Conservation (phyloP, 2,888 invertebrate species). For the Crocallis elinguaria region DNA sequence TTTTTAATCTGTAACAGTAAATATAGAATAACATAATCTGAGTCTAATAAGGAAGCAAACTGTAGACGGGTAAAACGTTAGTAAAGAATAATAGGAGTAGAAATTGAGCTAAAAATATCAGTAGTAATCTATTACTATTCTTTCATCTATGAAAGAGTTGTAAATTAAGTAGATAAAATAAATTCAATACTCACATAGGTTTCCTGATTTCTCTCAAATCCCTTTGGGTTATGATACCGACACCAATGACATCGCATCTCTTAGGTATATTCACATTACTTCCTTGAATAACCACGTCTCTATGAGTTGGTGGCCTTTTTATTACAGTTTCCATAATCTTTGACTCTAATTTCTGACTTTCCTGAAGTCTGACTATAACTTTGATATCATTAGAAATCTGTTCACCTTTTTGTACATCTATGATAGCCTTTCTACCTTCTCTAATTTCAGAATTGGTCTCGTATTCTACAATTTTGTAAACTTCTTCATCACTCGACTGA, state of each 20-base stretch:
- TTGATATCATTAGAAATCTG: constrained; percentile 44
- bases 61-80: no score
- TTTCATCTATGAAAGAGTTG: background rate
- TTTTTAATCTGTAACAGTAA: constrained; percentile 53
- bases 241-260: constrained; percentile 60
- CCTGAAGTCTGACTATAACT: constrained; percentile 52
- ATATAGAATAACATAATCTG: no score
- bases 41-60: no score
- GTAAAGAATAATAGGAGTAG: no score
- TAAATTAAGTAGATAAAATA: constrained; percentile 6
- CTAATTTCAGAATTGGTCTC: constrained; percentile 56
- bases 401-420: constrained; percentile 44
- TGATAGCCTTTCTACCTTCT: constrained; percentile 27
- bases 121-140: no score
- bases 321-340: constrained; percentile 49
- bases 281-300: constrained; percentile 59
- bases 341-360: constrained; percentile 42
- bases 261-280: constrained; percentile 57
- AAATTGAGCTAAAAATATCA: no score
- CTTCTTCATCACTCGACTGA: constrained; percentile 67
- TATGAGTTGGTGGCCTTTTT: constrained; percentile 42
- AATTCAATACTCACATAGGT: constrained; percentile 62
- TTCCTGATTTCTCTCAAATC: constrained; percentile 52
- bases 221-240: constrained; percentile 65
- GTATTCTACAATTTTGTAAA: constrained; percentile 72